A percentile compares a stretch with the other conserved stretches of the same genome.
Conservation (phyloP, 1,140 invertebrate genomes). For the Temnothorax longispinosus region DNA sequence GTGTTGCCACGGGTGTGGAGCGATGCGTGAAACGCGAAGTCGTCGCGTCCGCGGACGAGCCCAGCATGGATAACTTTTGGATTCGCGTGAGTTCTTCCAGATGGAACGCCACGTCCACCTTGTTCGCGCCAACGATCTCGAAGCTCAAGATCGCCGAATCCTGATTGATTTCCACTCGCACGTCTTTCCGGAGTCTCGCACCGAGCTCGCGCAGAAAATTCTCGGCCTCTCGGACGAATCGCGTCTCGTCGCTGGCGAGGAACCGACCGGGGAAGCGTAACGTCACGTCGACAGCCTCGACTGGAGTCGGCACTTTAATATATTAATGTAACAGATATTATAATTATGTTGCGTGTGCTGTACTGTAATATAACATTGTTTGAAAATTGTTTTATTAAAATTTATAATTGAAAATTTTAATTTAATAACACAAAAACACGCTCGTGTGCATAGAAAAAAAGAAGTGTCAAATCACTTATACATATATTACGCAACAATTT, state of each 20-base stretch:
- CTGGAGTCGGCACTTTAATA: slow-evolving; percentile 86
- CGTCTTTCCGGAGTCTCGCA: slow-evolving; percentile 86
- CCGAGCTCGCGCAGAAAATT: slow-evolving; percentile 86
- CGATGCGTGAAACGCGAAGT: slow-evolving; percentile 88
- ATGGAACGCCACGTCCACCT: slow-evolving; percentile 89
- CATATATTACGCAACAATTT: too few species aligned
- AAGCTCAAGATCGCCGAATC: slow-evolving; percentile 88
- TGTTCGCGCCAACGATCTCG: slow-evolving; percentile 88
- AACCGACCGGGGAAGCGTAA: slow-evolving; percentile 88
- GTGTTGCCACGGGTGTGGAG: slow-evolving; percentile 83
- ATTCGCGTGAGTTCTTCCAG: slow-evolving; percentile 88
- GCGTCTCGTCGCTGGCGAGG: slow-evolving; percentile 84
- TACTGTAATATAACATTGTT: background rate
- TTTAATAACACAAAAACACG: background rate
- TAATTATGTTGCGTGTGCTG: background rate
- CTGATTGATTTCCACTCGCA: slow-evolving; percentile 86
- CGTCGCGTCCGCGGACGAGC: slow-evolving; percentile 89
- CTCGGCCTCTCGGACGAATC: slow-evolving; percentile 86
- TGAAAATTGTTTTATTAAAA: background rate
- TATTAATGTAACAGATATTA: background rate
- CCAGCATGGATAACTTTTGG: slow-evolving; percentile 81
- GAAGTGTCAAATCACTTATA: too few species aligned
- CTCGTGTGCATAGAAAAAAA: too few species aligned
- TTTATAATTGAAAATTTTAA: background rate
- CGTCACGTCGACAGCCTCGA: slow-evolving; percentile 88